Evolutionary conservation across 2,797 vertebrate genomes (phyloP).

Genomic region (Furcifer pardalis): DNA sequence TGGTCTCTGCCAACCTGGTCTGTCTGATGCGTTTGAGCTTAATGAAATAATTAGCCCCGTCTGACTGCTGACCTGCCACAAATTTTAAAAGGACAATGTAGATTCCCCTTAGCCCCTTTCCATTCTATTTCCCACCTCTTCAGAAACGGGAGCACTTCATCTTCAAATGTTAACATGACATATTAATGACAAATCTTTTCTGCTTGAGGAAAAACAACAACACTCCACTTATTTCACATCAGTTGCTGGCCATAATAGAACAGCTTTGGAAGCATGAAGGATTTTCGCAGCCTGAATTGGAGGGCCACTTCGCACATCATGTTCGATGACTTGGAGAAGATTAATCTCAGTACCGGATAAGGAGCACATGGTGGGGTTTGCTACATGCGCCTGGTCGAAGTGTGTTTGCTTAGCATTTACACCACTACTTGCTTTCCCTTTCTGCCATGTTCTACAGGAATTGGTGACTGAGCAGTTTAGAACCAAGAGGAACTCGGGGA

Average conservation of each 20-base stretch:
- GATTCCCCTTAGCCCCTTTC: not conserved
- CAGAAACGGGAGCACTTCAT: slow-evolving; percentile 42
- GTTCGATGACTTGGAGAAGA: slow-evolving; percentile 20
- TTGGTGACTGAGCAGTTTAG: too few relatives aligned
- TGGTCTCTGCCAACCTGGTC: not conserved
- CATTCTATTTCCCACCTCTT: not conserved
- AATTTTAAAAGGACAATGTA: not conserved
- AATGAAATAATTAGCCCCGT: slow-evolving; percentile 43
- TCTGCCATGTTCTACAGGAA: too few relatives aligned
- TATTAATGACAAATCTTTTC: slow-evolving; percentile 38
- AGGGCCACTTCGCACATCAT: slow-evolving; percentile 7
- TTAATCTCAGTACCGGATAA: not conserved
- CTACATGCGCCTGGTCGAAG: not conserved
- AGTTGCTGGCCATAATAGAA: slow-evolving; percentile 31
- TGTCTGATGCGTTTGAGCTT: slow-evolving; percentile 15
- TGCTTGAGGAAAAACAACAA: slow-evolving; percentile 8
- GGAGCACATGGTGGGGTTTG: not conserved
- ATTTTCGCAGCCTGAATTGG: not conserved
- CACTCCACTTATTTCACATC: slow-evolving; percentile 34
- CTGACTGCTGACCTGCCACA: not conserved
- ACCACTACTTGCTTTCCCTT: too few relatives aligned
- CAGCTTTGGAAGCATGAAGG: slow-evolving; percentile 32
- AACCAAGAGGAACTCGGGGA: too few relatives aligned
- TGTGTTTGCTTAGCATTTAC: too few relatives aligned
- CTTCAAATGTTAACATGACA: slow-evolving; percentile 55